Evolutionary conservation across 2,797 vertebrate species (phyloP), one percentile per base, ranked within the genome.

Genomic region (Chloroceryle amazona): DNA sequence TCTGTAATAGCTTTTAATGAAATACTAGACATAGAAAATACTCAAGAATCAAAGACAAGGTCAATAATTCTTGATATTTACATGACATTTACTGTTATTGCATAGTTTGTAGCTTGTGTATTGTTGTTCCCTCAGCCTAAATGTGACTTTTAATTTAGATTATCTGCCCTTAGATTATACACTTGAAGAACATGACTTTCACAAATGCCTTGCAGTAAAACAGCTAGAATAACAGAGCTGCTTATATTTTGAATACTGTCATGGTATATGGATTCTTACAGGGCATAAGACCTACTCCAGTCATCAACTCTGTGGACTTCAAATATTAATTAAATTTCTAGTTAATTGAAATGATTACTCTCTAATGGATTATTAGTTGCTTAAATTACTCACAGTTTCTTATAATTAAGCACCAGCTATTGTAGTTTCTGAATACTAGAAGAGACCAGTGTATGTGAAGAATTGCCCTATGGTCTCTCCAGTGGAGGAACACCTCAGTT

Each of bases 81-180:
- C 44, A 47, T 52, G 67, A 52, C 42, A 62, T 83, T 94, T 90
- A 14, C 49, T 74, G 33, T 78, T 91, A 81, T 18, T 55, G 22
- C 66, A 35, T 37, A 26, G 39, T 78, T 90, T 6, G 0, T 90
- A 49, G 29, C n/a, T 72, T 68, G 22, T 54, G 28, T 80, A 52
- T 76, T 60, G 2, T 55, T 87, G 20, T 91, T 91, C 41, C 29
- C 33, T 85, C 26, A 42, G 26, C 39, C 67, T 70, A 65, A 86
- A 89, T 91, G 35, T 79, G 46, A 79, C 28, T 94, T 87, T 78
- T 71, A 74, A 80, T 94, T 94, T 88, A 67, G 66, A 81, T 90
- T 57, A 62, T 66, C 18, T 57, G 16, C 20, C 63, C 13, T 79
- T 82, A 39, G 37, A 72, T 79, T 79, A 51, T 26, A 47, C 9